Base-by-base conservation (phyloP, 2,113 vertebrate genomes). In the Pampusana beccarii region DNA sequence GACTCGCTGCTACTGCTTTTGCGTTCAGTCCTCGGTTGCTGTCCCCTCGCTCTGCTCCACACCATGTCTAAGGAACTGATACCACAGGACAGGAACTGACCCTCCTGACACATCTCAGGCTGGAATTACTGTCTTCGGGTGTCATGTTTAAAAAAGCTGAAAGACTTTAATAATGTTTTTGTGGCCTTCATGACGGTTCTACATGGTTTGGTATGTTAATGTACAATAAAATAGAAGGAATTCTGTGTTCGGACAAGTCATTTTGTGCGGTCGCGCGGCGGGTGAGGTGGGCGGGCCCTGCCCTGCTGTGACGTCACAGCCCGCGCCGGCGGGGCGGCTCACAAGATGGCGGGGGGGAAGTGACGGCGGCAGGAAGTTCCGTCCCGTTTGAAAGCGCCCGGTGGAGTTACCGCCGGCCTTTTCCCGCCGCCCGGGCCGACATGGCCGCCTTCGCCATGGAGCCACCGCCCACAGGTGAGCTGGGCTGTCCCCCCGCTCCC, bases 401-500 rank as follows among this genome's bases (percentile, higher is more conserved):
- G 87, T 31, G 44, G 23, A 57, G 80, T 0, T 0, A 0, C 3
- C 0, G 11, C 1, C 0, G 1, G 7, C 3, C 11, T 6, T 5
- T 64, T 56, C 24, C 57, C 38, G 29, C 44, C 4, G 54, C 8
- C 9, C 6, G 31, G 36, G 53, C 69, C 12, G 70, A 5, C 15
- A 96, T 98, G 97, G 96, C 98, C 13, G 60, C 97, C 10, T 98
- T 98, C 74, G 84, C 97, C 0, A 71, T 97, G 96, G 98, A 98
- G 51, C 85, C 73, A 60, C 96, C 85, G 36, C 79, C 97, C 16
- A 20, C 97, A 48, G 98, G 98, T 98, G 88, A 97, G 95, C 69
- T 46, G 44, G 6, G 9, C 44, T 18, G 18, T 18, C 18, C 26
- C 25, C 8, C 23, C 28, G 44, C 44, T 46, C 7, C 5, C 31